These are phyloP conservation scores for Erithacus rubecula DNA, from an alignment of 2,797 vertebrate species.

Conservation along the genomic window DNA sequence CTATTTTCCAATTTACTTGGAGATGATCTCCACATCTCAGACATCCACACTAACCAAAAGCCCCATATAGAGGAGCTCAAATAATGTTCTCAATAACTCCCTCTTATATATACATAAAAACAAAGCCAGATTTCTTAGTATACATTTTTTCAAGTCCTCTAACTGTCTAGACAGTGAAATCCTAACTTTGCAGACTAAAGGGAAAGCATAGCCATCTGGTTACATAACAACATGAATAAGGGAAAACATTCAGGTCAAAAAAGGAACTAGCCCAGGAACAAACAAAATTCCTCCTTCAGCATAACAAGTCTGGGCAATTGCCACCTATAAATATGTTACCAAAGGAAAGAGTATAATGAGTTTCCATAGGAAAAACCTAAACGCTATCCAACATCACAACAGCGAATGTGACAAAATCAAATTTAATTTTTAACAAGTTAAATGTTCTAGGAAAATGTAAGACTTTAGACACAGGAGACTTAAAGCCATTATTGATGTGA, in stretches of 20 bases:
- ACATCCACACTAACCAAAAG: not conserved
- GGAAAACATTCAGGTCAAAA: not conserved
- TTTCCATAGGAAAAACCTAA: not conserved
- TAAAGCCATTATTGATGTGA: not conserved
- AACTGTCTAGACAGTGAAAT: not conserved
- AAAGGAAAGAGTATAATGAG: not conserved
- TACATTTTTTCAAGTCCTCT: not conserved
- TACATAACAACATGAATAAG: not conserved
- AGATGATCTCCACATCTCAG: not conserved
- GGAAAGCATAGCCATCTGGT: not conserved
- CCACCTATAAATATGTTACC: not conserved
- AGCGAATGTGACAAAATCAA: not conserved
- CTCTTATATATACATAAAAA: not conserved
- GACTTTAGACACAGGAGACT: not conserved
- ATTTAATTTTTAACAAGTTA: not conserved
- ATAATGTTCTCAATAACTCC: not conserved
- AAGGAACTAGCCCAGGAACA: not conserved
- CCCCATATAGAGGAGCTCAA: not conserved
- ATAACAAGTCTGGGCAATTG: not conserved
- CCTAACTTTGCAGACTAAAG: not conserved
- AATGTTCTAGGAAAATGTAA: not conserved
- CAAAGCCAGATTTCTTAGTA: not conserved
- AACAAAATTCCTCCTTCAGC: not conserved
- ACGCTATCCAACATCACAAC: not conserved
- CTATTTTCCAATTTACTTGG: not conserved